phyloP scores from a whole-genome alignment of 2,113 vertebrate genomes.

The human (Homo sapiens) region DNA sequence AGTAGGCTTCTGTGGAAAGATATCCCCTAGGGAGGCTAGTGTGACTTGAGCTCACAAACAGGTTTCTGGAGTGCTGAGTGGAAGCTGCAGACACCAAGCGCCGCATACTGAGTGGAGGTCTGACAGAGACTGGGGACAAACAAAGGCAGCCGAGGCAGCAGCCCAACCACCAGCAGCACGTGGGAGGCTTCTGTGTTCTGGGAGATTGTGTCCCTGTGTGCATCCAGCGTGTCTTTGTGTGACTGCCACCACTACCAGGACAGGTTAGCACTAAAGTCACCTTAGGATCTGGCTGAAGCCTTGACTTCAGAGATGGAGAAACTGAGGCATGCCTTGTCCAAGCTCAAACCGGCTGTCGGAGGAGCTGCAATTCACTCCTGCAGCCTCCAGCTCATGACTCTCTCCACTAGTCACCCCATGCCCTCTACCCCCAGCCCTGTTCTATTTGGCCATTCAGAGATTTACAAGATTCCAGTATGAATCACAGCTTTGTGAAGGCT shows the following conservation, averaged over 20 bases:
- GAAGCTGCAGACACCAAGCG: not conserved
- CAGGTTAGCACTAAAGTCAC: not conserved
- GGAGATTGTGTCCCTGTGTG: not conserved
- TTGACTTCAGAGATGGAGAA: not conserved
- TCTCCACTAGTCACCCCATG: not conserved
- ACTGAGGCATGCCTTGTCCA: not conserved
- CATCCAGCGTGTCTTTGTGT: accelerated
- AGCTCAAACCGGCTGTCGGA: not conserved
- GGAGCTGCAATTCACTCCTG: not conserved
- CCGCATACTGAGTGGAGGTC: not conserved
- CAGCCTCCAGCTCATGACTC: not conserved
- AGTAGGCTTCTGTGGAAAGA: constrained; percentile 20
- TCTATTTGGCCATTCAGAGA: not conserved
- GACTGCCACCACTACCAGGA: too few relatives aligned
- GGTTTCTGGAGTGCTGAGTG: not conserved
- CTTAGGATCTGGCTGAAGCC: not conserved
- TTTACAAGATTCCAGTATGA: not conserved
- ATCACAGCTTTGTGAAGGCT: not conserved
- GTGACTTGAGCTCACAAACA: not conserved
- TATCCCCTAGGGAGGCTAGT: not conserved
- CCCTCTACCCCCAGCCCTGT: not conserved
- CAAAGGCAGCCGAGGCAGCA: not conserved
- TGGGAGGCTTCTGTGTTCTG: not conserved
- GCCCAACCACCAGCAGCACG: not conserved
- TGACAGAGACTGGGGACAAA: not conserved